A percentile compares a stretch with the other conserved stretches of the same genome.
These are phyloP conservation scores for Spodoptera picta DNA, from an alignment of 2,888 invertebrate species.

Conservation along the genomic window DNA sequence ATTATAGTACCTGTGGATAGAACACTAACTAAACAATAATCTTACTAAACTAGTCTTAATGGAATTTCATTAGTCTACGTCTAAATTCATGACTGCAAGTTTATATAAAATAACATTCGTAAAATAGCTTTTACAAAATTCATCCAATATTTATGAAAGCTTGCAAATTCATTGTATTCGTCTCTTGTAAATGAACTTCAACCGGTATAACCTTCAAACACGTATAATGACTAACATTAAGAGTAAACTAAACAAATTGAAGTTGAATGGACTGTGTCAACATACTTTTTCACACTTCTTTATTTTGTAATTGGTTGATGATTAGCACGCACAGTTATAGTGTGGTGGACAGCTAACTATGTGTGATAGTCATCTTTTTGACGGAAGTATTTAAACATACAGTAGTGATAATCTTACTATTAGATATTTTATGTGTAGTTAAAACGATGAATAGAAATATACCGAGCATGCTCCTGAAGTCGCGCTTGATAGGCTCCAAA, in stretches of 20 bases:
- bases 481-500: constrained; percentile 11
- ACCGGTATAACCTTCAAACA: constrained; percentile 25
- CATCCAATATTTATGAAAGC: neutral
- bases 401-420: neutral
- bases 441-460: constrained; percentile 1
- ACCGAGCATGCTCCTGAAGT: constrained; percentile 8
- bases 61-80: constrained; percentile 33
- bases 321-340: constrained; percentile 38
- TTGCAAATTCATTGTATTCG: constrained; percentile 4
- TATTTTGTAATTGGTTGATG: constrained; percentile 43
- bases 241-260: constrained; percentile 35
- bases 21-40: constrained; percentile 14
- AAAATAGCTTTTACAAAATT: neutral
- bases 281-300: constrained; percentile 44
- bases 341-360: constrained; percentile 6
- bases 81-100: constrained; percentile 11
- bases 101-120: neutral
- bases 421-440: constrained; percentile 9
- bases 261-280: constrained; percentile 46
- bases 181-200: constrained; percentile 21
- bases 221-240: constrained; percentile 9
- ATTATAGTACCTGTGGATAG: constrained; percentile 22
- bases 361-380: constrained; percentile 21
- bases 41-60: neutral
- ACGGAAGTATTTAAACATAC: neutral